Base-by-base conservation (phyloP, 30 jellyfish, hydroid and myxozoan species). In the Aurelia coerulea region DNA sequence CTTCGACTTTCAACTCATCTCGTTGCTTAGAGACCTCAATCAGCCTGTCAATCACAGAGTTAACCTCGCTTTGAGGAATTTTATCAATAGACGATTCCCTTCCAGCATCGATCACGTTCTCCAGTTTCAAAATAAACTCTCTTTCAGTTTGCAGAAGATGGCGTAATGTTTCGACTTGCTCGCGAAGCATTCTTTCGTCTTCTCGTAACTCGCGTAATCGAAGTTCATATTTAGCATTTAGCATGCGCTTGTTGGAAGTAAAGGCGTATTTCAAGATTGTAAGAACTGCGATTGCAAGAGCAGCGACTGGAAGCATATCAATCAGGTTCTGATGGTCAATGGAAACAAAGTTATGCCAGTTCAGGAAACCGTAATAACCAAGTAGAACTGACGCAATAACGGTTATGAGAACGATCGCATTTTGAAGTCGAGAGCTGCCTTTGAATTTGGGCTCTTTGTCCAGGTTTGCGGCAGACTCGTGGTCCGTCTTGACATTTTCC, bases 11-110 rank as follows among this genome's bases (percentile, higher is more conserved):
- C 10, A 84, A 78, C 70, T 60, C 93, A 68, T 84, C 88, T 4
- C 76, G 84, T 54, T 84, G 83, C 88, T 84, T 84, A 4, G 93
- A 73, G n/a, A 84, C 79, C 75, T 84, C 93, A 50, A 84, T 74
- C 88, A 84, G 37, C 73, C 85, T 62, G 62, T 84, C 93, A 74
- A 84, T 84, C 65, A 84, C 93, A 16, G 88, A 77, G 37, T 74
- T 49, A 14, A 84, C 85, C 68, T 84, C 93, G 53, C 76, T 69
- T 60, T 51, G 65, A 12, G 93, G 88, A 0, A 84, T 65, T 17
- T 35, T 18, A 5, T 67, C 52, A 19, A 34, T 68, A 17, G 82
- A 51, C 3, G 78, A 32, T 15, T 49, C 76, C 41, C 73, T 84
- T 73, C 71, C 12, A 34, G 68, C 56, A 1, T 62, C 67, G 15